These are phyloP conservation scores for Platypus cylindrus DNA, from an alignment of 2,888 invertebrate genomes.

Conservation along the genomic window DNA sequence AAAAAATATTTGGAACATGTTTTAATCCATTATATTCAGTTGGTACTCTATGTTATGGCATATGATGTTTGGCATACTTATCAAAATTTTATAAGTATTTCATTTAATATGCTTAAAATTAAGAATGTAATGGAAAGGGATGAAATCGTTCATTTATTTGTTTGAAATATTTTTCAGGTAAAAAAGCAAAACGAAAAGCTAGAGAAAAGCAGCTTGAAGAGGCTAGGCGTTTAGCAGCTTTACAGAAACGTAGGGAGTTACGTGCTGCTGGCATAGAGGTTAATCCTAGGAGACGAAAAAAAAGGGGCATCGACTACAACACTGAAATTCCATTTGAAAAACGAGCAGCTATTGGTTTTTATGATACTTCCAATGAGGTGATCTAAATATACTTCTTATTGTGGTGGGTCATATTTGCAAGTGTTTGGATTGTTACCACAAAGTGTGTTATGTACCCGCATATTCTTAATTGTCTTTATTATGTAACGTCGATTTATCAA, in stretches of 20 bases:
- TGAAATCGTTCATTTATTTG: neutral
- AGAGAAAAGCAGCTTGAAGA: constrained; percentile 98
- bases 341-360: constrained; percentile 82
- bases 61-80: no score
- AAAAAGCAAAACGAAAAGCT: constrained; percentile 86
- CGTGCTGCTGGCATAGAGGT: constrained; percentile 88
- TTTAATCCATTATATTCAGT: no score
- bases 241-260: constrained; percentile 95
- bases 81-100: neutral
- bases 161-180: constrained; percentile 30
- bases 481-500: no score
- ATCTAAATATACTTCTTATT: no score
- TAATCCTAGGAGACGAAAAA: constrained; percentile 48
- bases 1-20: no score
- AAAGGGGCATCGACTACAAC: constrained; percentile 93
- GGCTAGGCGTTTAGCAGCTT: constrained; percentile 85
- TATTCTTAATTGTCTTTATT: no score
- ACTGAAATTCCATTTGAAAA: constrained; percentile 97
- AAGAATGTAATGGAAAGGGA: neutral
- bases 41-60: no score
- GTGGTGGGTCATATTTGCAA: no score
- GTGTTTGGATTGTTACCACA: no score
- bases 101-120: neutral
- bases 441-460: no score
- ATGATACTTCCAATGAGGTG: constrained; percentile 79